Evolutionary conservation across 2,888 invertebrate species (phyloP).

Genomic region (Masnerella sp.): DNA sequence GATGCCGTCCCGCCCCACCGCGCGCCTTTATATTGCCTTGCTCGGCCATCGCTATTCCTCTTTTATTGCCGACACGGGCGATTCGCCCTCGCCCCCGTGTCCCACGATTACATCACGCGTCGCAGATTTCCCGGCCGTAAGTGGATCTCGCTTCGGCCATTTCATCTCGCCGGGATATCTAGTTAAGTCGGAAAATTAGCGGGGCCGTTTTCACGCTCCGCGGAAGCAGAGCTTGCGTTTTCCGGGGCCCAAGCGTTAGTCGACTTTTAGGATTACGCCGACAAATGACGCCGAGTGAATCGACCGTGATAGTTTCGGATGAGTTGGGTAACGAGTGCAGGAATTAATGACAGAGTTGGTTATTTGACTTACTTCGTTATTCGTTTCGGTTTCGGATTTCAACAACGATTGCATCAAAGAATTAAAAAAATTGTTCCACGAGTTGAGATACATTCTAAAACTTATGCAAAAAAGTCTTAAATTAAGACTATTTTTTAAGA

Average conservation of each 20-base stretch:
- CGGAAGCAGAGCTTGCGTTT: conserved; percentile 27
- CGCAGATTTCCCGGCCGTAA: conserved; percentile 63
- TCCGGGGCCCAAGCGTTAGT: conserved; percentile 10
- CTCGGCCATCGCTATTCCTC: conserved; percentile 64
- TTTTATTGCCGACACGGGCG: conserved; percentile 67
- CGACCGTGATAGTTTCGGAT: conserved; percentile 52
- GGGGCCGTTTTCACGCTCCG: conserved; percentile 35
- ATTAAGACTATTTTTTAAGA: no score
- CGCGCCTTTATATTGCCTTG: conserved; percentile 64
- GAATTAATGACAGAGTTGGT: conserved; percentile 35
- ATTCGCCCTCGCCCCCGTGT: conserved; percentile 60
- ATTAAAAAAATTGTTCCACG: no score
- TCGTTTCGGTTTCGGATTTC: conserved; percentile 33
- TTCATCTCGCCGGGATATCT: conserved; percentile 50
- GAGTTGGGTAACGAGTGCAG: conserved; percentile 23
- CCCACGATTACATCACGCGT: conserved; percentile 68
- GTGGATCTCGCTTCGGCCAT: conserved; percentile 60
- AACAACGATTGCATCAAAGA: no score
- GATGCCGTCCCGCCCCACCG: conserved; percentile 61
- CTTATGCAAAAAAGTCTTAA: no score
- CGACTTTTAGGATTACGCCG: conserved; percentile 33
- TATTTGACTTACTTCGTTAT: conserved; percentile 32
- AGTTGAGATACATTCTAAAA: no score
- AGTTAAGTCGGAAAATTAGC: conserved; percentile 56
- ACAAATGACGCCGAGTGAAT: conserved; percentile 42